A percentile compares a stretch with the other conserved stretches of the same genome.
These are phyloP conservation scores for Paracanthobrama guichenoti DNA, from an alignment of 2,113 vertebrate genomes.

Conservation along the genomic window DNA sequence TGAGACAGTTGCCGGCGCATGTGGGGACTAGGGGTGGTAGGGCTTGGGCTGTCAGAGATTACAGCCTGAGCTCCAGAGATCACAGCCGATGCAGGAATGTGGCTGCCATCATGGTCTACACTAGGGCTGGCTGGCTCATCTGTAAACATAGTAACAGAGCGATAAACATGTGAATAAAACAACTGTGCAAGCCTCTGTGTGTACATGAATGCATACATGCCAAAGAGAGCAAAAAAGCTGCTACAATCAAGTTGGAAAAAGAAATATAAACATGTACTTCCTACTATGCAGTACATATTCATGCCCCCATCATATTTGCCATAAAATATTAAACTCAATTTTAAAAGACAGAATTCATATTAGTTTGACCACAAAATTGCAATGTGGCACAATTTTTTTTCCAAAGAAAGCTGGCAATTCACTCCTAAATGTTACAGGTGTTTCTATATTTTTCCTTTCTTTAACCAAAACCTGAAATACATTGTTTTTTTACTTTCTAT, in stretches of 20 bases:
- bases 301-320: neutral
- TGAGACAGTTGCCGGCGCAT: slow-evolving; percentile 95
- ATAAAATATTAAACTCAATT: neutral
- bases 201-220: neutral
- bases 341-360: neutral
- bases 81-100: slow-evolving; percentile 92
- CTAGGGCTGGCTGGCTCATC: slow-evolving; percentile 96
- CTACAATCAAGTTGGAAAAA: neutral
- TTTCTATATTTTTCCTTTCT: neutral
- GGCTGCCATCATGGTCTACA: slow-evolving; percentile 86
- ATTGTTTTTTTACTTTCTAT: no score
- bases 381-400: neutral
- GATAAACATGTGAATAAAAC: neutral
- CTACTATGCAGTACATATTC: neutral
- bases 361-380: neutral
- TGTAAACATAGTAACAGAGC: slow-evolving; percentile 60
- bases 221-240: neutral
- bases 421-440: neutral
- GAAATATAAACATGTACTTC: neutral
- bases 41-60: slow-evolving; percentile 80
- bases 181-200: neutral
- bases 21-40: slow-evolving; percentile 81
- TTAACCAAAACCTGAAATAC: neutral
- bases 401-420: neutral
- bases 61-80: slow-evolving; percentile 84